Conservation (phyloP, 2,888 invertebrate genomes). For the Pseudoips prasinana region DNA sequence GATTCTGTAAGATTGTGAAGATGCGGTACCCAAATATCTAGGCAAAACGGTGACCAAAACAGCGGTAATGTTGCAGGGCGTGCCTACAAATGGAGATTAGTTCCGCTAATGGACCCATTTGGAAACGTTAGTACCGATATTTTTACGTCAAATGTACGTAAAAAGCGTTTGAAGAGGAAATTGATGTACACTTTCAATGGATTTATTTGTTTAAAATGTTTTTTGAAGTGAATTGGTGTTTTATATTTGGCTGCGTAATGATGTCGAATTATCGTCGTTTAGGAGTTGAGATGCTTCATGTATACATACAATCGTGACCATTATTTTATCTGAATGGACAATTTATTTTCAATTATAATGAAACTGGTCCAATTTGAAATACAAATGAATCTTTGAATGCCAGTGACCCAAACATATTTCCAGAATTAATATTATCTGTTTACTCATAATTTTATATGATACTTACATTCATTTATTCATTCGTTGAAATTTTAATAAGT, state of each 20-base stretch:
- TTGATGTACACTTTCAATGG: slow-evolving; percentile 24
- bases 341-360: too few species aligned
- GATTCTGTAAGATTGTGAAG: too few species aligned
- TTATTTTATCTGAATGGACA: too few species aligned
- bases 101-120: slow-evolving; percentile 67
- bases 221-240: slow-evolving; percentile 1
- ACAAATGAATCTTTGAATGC: too few species aligned
- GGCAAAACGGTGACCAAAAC: slow-evolving; percentile 51
- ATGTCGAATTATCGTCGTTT: neutral
- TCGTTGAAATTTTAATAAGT: too few species aligned
- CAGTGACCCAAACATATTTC: too few species aligned
- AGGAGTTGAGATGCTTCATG: too few species aligned
- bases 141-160: slow-evolving; percentile 27
- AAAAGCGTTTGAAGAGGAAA: slow-evolving; percentile 16
- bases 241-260: neutral
- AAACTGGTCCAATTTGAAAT: too few species aligned
- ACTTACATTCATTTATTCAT: too few species aligned
- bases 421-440: too few species aligned
- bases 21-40: slow-evolving; percentile 40
- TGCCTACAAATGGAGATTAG: slow-evolving; percentile 66
- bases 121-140: slow-evolving; percentile 40
- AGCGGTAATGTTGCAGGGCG: slow-evolving; percentile 43
- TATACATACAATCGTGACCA: too few species aligned
- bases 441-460: too few species aligned
- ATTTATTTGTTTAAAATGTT: slow-evolving; percentile 24